Evolutionary conservation across 2,797 vertebrate genomes (phyloP).

Genomic region (Coranthus polyacanthus): DNA sequence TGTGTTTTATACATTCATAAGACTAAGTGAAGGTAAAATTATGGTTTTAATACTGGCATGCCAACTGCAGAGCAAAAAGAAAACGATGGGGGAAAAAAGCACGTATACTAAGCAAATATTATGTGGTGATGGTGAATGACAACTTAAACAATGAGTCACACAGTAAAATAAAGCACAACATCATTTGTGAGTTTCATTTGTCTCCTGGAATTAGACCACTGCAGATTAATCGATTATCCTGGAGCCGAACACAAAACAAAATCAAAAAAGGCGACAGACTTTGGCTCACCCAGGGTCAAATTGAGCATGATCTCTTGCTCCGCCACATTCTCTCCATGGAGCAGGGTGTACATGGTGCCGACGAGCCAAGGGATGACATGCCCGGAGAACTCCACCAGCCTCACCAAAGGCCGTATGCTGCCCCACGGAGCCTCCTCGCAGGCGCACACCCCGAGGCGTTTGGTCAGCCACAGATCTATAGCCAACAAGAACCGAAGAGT

Average conservation of each 20-base stretch:
- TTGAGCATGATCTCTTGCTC: constrained; percentile 91
- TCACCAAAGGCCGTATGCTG: constrained; percentile 89
- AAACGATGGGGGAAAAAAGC: no score
- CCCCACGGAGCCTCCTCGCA: constrained; percentile 90
- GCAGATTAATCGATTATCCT: neutral
- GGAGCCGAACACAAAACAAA: neutral
- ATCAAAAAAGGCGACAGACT: neutral
- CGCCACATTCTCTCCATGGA: constrained; percentile 83
- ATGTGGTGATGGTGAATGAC: no score
- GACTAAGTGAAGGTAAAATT: no score
- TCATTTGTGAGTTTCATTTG: no score
- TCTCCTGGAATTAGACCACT: no score
- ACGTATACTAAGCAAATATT: no score
- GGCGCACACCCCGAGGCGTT: constrained; percentile 91
- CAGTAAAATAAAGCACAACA: neutral
- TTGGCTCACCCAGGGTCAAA: constrained; percentile 87
- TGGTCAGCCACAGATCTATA: constrained; percentile 93
- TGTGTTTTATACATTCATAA: neutral
- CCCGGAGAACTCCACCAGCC: constrained; percentile 91
- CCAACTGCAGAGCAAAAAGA: no score
- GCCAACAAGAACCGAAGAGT: constrained; percentile 89
- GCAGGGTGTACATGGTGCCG: constrained; percentile 88
- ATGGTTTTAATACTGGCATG: no score
- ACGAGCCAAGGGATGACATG: constrained; percentile 90
- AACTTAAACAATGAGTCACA: no score